phyloP scores from a whole-genome alignment of 2,113 vertebrate genomes.

The Burhinus oedicnemus region DNA sequence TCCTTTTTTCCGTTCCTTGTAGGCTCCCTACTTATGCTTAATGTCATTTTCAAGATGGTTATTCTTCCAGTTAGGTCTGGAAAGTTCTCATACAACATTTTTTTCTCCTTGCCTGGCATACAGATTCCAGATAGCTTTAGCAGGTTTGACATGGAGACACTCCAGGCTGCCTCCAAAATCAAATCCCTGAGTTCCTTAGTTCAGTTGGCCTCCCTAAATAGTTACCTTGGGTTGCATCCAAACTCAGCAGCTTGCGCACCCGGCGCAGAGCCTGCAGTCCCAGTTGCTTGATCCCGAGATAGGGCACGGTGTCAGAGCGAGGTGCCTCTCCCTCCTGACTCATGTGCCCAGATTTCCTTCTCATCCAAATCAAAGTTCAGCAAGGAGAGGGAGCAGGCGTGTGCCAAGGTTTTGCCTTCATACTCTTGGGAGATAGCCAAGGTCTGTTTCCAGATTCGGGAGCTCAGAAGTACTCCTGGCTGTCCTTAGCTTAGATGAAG shows the following conservation, averaged over 20 bases:
- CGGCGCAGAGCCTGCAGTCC: background rate
- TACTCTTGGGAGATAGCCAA: constrained; percentile 6
- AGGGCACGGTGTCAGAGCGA: background rate
- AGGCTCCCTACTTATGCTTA: background rate
- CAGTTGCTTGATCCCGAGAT: constrained; percentile 3
- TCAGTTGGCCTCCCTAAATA: constrained; percentile 54
- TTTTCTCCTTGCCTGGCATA: constrained; percentile 24
- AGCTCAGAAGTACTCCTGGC: background rate
- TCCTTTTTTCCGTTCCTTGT: constrained; percentile 29
- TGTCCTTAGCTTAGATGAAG: background rate
- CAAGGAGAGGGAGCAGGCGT: background rate
- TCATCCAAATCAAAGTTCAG: background rate
- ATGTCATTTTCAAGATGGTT: constrained; percentile 51
- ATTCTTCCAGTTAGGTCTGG: constrained; percentile 40
- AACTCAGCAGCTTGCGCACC: constrained; percentile 31
- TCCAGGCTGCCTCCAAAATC: constrained; percentile 62
- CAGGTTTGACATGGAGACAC: constrained; percentile 56
- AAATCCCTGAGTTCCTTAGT: constrained; percentile 41
- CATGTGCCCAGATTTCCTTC: constrained; percentile 21
- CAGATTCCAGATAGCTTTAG: constrained; percentile 63
- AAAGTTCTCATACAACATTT: background rate
- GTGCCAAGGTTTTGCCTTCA: constrained; percentile 52
- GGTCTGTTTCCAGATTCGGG: background rate
- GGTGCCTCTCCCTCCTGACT: constrained; percentile 35
- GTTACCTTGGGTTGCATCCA: constrained; percentile 62